These are phyloP conservation scores for Platysternon megacephalum DNA, from an alignment of 2,113 vertebrate species.

Conservation along the genomic window DNA sequence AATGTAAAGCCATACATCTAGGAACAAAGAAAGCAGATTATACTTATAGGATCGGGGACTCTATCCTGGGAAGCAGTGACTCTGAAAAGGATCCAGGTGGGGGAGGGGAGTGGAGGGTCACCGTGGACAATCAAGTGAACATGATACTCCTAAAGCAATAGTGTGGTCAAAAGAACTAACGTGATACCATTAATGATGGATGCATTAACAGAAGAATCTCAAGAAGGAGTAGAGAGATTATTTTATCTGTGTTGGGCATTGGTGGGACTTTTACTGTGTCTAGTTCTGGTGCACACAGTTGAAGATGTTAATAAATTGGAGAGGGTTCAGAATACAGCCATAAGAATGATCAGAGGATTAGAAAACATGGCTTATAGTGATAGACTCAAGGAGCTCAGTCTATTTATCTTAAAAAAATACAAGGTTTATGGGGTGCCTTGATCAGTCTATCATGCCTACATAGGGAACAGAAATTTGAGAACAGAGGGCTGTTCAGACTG, in stretches of 20 bases:
- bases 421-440: background rate
- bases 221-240: background rate
- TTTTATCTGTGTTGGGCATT: background rate
- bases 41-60: background rate
- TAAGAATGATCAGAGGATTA: background rate
- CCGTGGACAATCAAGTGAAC: background rate
- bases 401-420: background rate
- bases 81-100: background rate
- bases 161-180: background rate
- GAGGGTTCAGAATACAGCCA: background rate
- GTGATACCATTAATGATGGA: background rate
- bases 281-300: background rate
- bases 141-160: background rate
- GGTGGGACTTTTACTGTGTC: background rate
- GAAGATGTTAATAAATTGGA: background rate
- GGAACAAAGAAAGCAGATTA: background rate
- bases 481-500: background rate
- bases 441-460: background rate
- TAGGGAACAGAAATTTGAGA: background rate
- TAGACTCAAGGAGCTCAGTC: background rate
- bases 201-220: background rate
- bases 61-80: background rate
- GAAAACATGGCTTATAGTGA: background rate
- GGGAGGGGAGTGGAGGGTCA: background rate
- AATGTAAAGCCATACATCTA: background rate